Conservation (phyloP, 1,140 invertebrate species). For the Bombus pascuorum region DNA sequence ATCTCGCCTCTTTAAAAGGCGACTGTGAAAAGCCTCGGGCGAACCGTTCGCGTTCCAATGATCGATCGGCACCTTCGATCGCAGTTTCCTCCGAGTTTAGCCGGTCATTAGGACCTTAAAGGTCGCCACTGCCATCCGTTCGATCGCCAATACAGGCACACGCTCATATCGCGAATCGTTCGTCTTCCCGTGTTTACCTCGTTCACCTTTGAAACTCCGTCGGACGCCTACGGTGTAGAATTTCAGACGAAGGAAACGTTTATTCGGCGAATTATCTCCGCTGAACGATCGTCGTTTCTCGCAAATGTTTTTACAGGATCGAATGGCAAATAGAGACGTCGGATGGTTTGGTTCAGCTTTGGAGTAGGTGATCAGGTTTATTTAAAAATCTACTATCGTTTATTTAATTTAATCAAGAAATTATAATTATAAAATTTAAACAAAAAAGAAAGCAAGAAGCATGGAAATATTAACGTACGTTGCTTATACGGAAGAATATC, state of each 20-base stretch:
- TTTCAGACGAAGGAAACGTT: neutral
- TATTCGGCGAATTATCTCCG: too few species aligned
- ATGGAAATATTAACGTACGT: too few species aligned
- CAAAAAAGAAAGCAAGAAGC: rapidly evolving
- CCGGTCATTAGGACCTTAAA: neutral
- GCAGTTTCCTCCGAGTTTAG: conserved; percentile 16
- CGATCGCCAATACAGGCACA: neutral
- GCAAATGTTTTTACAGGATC: too few species aligned
- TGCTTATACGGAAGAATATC: too few species aligned
- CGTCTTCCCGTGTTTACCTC: neutral
- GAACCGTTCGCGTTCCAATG: conserved; percentile 27
- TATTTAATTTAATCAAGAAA: too few species aligned
- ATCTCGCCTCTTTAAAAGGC: conserved; percentile 55
- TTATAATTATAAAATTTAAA: too few species aligned
- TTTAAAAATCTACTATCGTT: too few species aligned
- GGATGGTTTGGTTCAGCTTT: too few species aligned
- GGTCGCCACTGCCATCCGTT: neutral
- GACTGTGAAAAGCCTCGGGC: conserved; percentile 33
- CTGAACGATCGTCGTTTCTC: too few species aligned
- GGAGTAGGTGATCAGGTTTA: too few species aligned
- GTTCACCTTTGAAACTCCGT: neutral
- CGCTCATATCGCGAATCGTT: neutral
- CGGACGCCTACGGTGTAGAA: neutral
- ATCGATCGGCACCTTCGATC: conserved; percentile 5
- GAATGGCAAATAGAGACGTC: too few species aligned